Evolutionary conservation across 2,888 invertebrate species (phyloP), one percentile per base, ranked within the genome.

Genomic region (Allophyes oxyacanthae): DNA sequence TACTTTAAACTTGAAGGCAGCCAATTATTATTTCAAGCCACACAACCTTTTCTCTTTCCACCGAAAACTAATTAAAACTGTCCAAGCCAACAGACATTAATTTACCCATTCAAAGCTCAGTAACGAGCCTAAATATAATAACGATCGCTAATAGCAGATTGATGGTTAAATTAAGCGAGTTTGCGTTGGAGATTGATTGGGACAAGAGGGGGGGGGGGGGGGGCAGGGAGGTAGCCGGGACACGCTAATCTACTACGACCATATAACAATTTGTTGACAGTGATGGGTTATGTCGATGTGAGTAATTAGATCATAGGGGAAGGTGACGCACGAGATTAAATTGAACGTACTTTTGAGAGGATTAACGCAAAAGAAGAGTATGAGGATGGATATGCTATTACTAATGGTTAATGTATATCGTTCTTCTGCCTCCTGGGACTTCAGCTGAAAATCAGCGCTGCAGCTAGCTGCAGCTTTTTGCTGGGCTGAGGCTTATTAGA

Each of bases 181-280:
- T 87, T 88, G 81, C 81, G 82, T 81, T 85, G 77, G 83, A 83
- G 85, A 88, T 87, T 90, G 90, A 90, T 90, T 89, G 85, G 82
- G 81, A 81, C 82, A 85, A 85, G 79, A 71, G 75, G 69, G 78
- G 62, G 49, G 7, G 57, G n/a, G 55, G 45, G 46, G 50, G 62
- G 57, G 68, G 74, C 36, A 49, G 6, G 1, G 53, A 48, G 53
- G 49, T 70, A 75, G 49, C 49, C 63, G 69, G 59, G 67, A 63
- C 52, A 48, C 79, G 79, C 76, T 87, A 86, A 88, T 87, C 84
- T 77, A 55, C 38, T 46, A 77, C 83, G 82, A 81, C 83, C 85
- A 87, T 85, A 85, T 82, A 83, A 84, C 84, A 86, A 85, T 85
- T 85, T 87, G 76, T 58, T 64, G 59, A 49, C 79, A 82, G 82